Evolutionary conservation across 1,140 invertebrate species (phyloP).

Genomic region (Rhagoletis zephyria): DNA sequence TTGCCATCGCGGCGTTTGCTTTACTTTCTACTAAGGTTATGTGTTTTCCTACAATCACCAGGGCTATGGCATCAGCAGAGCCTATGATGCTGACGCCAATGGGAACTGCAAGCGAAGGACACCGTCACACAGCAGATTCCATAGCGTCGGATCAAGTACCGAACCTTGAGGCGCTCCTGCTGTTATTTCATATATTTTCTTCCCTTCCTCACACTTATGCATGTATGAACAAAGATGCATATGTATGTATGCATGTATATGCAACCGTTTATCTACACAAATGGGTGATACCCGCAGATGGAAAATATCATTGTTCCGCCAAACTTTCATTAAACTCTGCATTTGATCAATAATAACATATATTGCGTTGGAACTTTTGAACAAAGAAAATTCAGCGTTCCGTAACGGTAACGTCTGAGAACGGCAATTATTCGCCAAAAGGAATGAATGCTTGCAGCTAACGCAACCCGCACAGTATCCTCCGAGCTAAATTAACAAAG

Average conservation of each 20-base stretch:
- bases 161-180: too few species aligned
- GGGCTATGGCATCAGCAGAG: too few species aligned
- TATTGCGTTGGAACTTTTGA: constrained; percentile 26
- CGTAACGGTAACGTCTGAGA: constrained; percentile 33
- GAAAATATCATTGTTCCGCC: background rate
- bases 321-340: constrained; percentile 10
- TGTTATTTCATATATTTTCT: too few species aligned
- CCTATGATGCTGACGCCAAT: too few species aligned
- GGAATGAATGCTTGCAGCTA: background rate
- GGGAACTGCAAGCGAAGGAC: too few species aligned
- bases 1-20: too few species aligned
- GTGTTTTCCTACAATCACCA: too few species aligned
- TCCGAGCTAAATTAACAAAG: background rate
- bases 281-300: background rate
- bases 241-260: background rate
- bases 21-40: too few species aligned
- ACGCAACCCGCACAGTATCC: background rate
- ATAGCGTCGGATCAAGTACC: too few species aligned
- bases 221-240: too few species aligned
- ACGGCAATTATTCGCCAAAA: constrained; percentile 43
- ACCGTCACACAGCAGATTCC: too few species aligned
- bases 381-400: constrained; percentile 43
- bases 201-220: too few species aligned
- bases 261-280: background rate
- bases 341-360: constrained; percentile 46